phyloP scores from a whole-genome alignment of 2,113 vertebrate species.

The Oceanites oceanicus region DNA sequence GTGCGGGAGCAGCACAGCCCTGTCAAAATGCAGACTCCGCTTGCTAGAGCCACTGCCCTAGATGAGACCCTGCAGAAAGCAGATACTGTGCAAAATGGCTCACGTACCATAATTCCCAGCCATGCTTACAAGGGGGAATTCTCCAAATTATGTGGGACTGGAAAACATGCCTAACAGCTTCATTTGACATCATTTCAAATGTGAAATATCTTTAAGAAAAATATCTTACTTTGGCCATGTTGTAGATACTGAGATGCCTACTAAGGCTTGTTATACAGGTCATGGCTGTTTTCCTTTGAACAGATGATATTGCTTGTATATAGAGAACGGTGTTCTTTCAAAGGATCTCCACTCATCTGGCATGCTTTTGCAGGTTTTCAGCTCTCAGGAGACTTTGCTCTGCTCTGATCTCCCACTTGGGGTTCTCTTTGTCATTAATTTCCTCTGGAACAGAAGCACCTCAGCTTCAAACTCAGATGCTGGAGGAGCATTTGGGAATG shows the following conservation, averaged over 20 bases:
- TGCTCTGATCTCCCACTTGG: background rate
- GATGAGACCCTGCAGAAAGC: background rate
- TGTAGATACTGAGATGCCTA: background rate
- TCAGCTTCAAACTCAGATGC: background rate
- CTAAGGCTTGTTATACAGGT: background rate
- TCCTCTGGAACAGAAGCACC: background rate
- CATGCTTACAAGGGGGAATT: background rate
- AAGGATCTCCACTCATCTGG: background rate
- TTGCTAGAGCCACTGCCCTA: background rate
- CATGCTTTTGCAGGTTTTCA: background rate
- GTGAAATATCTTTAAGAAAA: background rate
- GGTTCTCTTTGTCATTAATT: background rate
- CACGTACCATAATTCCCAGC: background rate
- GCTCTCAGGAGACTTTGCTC: background rate
- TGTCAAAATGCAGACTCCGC: background rate
- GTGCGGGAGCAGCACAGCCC: background rate
- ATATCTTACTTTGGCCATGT: rapidly evolving
- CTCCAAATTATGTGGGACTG: background rate
- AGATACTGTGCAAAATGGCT: background rate
- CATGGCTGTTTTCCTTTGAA: background rate
- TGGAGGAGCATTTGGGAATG: background rate
- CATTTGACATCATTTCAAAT: background rate
- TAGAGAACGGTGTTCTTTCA: background rate
- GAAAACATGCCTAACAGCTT: background rate
- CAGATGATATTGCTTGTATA: background rate